A percentile compares a stretch with the other conserved stretches of the same genome.
Conservation (phyloP, 2,797 vertebrate species). For the Lindbergichthys nudifrons region DNA sequence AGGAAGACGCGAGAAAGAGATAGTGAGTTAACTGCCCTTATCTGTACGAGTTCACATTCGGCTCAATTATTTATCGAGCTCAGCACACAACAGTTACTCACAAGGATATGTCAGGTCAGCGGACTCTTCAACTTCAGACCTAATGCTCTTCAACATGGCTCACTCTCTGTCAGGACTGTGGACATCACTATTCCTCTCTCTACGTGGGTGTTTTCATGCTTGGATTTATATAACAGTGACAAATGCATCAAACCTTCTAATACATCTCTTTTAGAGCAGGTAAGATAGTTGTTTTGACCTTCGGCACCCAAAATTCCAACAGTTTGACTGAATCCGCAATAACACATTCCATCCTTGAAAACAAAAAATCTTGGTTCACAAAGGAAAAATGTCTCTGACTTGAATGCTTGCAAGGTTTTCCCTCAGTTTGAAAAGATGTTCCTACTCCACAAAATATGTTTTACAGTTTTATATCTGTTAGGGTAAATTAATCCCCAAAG, state of each 20-base stretch:
- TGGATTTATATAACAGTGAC: not conserved
- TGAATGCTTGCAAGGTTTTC: slow-evolving; percentile 1
- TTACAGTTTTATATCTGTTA: not conserved
- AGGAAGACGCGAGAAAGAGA: slow-evolving; percentile 14
- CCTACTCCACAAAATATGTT: not conserved
- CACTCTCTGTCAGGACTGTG: slow-evolving; percentile 49
- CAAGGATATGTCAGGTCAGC: slow-evolving; percentile 66
- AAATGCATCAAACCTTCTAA: not conserved
- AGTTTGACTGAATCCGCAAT: not conserved
- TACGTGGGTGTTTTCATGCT: not conserved
- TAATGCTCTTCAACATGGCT: slow-evolving; percentile 61
- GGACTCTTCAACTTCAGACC: slow-evolving; percentile 61
- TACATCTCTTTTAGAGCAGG: too few relatives aligned
- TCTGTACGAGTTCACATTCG: slow-evolving; percentile 55
- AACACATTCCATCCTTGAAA: not conserved
- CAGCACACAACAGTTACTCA: slow-evolving; percentile 75
- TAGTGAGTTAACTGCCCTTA: slow-evolving; percentile 47
- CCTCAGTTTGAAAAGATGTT: not conserved
- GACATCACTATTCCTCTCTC: slow-evolving; percentile 20
- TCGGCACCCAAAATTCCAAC: not conserved
- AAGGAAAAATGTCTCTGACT: slow-evolving; percentile 1
- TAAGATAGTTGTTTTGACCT: not conserved
- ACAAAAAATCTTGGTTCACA: not conserved
- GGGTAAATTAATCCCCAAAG: too few relatives aligned
- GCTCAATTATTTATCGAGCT: slow-evolving; percentile 71